Conservation (phyloP, 2,797 vertebrate species). For the Anguilla marmorata region DNA sequence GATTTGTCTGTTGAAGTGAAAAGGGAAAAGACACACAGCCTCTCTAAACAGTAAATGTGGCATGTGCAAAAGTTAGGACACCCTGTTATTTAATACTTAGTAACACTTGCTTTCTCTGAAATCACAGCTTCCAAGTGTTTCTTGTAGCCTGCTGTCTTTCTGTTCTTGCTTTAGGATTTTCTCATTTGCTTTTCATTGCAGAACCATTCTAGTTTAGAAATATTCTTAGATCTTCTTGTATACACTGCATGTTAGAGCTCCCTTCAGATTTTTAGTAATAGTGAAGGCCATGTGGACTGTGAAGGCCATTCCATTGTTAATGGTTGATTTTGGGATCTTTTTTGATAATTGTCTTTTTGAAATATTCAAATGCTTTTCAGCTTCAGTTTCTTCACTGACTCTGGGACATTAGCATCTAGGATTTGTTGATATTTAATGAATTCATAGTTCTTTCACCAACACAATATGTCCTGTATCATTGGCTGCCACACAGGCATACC, state of each 20-base stretch:
- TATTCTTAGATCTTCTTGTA: not conserved
- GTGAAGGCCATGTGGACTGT: not conserved
- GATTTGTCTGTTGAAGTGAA: no score
- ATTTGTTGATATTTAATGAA: slow-evolving; percentile 8
- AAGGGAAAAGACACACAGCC: no score
- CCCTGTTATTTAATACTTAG: no score
- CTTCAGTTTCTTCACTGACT: not conserved
- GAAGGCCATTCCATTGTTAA: not conserved
- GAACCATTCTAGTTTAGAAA: slow-evolving; percentile 3
- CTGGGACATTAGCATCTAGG: not conserved
- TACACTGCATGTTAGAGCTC: slow-evolving; percentile 1
- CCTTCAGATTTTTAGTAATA: slow-evolving; percentile 10
- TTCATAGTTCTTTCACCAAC: not conserved
- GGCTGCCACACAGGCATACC: not conserved
- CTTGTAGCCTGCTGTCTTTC: not conserved
- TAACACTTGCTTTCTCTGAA: no score
- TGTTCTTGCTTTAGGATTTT: not conserved
- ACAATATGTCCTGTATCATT: not conserved
- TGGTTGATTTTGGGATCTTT: not conserved
- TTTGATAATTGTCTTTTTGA: not conserved
- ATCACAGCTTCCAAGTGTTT: not conserved
- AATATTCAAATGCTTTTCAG: not conserved
- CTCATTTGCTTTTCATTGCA: not conserved
- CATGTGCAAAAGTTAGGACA: no score
- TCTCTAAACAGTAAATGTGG: no score